A percentile compares a stretch with the other conserved stretches of the same genome.
Evolutionary conservation across 2,888 invertebrate species (phyloP).

Genomic region (Noctua fimbriata): DNA sequence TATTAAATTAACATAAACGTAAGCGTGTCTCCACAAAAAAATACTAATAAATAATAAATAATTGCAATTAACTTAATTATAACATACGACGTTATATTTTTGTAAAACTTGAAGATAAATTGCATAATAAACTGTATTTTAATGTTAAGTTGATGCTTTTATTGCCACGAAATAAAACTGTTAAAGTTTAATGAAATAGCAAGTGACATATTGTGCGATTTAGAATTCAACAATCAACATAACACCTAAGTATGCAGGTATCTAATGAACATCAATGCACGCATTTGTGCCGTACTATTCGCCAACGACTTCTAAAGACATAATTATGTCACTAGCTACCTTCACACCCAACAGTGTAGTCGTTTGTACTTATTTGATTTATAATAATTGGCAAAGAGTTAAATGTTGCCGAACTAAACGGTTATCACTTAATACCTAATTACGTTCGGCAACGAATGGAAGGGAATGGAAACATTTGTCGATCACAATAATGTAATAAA

Average conservation of each 20-base stretch:
- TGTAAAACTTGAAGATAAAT: constrained; percentile 20
- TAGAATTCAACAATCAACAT: background rate
- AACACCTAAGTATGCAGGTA: constrained; percentile 3
- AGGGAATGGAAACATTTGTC: constrained; percentile 40
- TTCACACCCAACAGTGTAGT: background rate
- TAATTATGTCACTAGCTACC: background rate
- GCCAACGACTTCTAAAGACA: background rate
- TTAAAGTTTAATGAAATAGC: background rate
- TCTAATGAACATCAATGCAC: background rate
- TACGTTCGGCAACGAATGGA: constrained; percentile 25
- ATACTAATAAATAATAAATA: constrained; percentile 17
- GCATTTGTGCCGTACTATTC: too few species aligned
- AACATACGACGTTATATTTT: constrained; percentile 41
- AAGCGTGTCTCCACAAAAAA: constrained; percentile 35
- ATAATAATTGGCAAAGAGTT: constrained; percentile 4
- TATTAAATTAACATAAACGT: constrained; percentile 31
- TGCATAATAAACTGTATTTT: constrained; percentile 24
- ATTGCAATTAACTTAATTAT: constrained; percentile 3
- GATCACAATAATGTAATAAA: constrained; percentile 47
- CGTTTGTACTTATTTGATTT: constrained; percentile 9
- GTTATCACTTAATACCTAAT: constrained; percentile 51
- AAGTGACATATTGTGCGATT: background rate
- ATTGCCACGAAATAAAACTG: background rate
- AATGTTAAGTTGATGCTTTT: constrained; percentile 15
- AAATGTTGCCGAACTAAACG: constrained; percentile 9